phyloP scores from a whole-genome alignment of 2,888 invertebrate genomes.

The Pharmacophagus antenor region DNA sequence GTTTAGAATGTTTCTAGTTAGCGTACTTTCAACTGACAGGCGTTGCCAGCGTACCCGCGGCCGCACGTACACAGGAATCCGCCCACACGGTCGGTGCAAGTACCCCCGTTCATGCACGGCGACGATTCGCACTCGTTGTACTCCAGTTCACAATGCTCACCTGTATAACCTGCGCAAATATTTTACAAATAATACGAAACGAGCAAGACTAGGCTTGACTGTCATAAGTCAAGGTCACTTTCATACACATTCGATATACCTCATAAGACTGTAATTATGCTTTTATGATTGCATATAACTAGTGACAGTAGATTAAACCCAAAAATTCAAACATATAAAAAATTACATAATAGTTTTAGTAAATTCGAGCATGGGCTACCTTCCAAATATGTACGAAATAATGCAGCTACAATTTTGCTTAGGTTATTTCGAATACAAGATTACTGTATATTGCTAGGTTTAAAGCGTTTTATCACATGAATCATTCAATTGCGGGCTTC shows the following conservation, averaged over 20 bases:
- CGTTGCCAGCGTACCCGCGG: conserved; percentile 85
- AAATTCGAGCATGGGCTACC: conserved; percentile 51
- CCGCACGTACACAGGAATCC: conserved; percentile 85
- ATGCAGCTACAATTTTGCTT: conserved; percentile 62
- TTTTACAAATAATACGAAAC: neutral
- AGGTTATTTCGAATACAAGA: conserved; percentile 58
- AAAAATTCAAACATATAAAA: too few relatives aligned
- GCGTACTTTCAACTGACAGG: conserved; percentile 87
- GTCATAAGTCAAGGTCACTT: too few relatives aligned
- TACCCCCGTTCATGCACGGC: conserved; percentile 87
- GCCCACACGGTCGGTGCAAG: conserved; percentile 87
- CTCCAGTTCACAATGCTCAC: conserved; percentile 86
- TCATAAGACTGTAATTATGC: too few relatives aligned
- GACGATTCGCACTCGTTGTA: conserved; percentile 89
- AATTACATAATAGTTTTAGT: neutral
- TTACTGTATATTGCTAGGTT: conserved; percentile 37
- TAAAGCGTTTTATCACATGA: conserved; percentile 27
- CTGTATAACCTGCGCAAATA: conserved; percentile 82
- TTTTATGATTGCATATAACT: too few relatives aligned
- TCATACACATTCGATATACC: too few relatives aligned
- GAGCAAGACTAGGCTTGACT: neutral
- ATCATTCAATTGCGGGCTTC: conserved; percentile 14
- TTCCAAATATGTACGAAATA: conserved; percentile 63
- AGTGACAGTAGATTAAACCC: too few relatives aligned
- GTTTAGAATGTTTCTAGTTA: neutral